Evolutionary conservation across 2,888 invertebrate genomes (phyloP).

Genomic region (Ophion ventricosus): DNA sequence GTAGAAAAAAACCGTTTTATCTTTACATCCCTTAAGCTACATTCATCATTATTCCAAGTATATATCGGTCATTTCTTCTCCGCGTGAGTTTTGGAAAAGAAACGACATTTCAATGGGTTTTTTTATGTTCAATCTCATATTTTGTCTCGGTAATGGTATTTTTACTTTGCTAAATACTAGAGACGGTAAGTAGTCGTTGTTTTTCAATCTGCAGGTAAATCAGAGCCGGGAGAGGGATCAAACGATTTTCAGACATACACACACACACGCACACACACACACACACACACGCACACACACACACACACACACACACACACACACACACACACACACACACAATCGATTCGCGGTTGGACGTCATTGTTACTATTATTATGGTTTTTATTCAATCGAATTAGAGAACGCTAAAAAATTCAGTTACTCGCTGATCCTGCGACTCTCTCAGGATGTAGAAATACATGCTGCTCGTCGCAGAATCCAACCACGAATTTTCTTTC

Average conservation of each 20-base stretch:
- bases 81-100: conserved; percentile 7
- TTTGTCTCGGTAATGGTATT: neutral
- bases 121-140: conserved; percentile 18
- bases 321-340: too few relatives aligned
- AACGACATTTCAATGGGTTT: conserved; percentile 67
- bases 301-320: too few relatives aligned
- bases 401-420: neutral
- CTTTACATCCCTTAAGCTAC: conserved; percentile 70
- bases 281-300: too few relatives aligned
- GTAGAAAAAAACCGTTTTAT: conserved; percentile 70
- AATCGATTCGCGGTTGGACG: conserved; percentile 50
- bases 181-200: conserved; percentile 80
- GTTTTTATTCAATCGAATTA: conserved; percentile 23
- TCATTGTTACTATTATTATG: conserved; percentile 37
- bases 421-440: conserved; percentile 10
- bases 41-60: conserved; percentile 68
- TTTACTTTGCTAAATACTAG: conserved; percentile 72
- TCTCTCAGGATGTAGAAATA: conserved; percentile 8
- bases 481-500: conserved; percentile 5
- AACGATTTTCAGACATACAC: too few relatives aligned
- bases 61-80: conserved; percentile 65
- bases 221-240: conserved; percentile 34
- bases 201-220: conserved; percentile 69
- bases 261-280: too few relatives aligned
- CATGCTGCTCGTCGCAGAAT: conserved; percentile 5